These are phyloP conservation scores for Chironomus tentans DNA, from an alignment of 2,888 invertebrate species.

Conservation along the genomic window DNA sequence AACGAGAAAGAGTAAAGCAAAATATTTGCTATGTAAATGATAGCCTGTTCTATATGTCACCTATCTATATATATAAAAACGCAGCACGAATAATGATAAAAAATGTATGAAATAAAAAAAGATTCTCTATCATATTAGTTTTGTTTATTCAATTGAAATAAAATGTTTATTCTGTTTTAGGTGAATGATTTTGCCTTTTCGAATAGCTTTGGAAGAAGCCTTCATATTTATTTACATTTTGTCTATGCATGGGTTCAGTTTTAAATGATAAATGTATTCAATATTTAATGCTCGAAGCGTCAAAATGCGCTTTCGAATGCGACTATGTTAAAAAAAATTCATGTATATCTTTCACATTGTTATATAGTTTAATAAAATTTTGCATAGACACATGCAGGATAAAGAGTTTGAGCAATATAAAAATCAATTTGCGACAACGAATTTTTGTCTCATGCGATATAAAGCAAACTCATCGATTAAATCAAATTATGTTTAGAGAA, in stretches of 20 bases:
- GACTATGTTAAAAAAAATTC: no score
- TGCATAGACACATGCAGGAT: not conserved
- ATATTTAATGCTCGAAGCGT: no score
- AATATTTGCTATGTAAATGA: slow-evolving; percentile 9
- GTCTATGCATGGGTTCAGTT: no score
- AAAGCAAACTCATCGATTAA: not conserved
- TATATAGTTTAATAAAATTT: no score
- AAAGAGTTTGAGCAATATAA: not conserved
- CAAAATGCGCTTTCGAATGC: no score
- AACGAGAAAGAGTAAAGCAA: not conserved
- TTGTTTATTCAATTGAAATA: slow-evolving; percentile 1
- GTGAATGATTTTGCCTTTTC: no score
- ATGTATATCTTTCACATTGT: no score
- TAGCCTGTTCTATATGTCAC: not conserved
- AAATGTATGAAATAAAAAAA: not conserved
- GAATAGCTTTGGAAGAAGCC: no score
- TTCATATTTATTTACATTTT: no score
- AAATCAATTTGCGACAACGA: not conserved
- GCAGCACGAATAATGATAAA: not conserved
- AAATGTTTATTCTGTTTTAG: not conserved
- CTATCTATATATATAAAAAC: not conserved
- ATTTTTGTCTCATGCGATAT: not conserved
- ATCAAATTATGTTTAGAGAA: not conserved
- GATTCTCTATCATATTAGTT: not conserved
- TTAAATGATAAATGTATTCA: no score